phyloP scores from a whole-genome alignment of 2,113 vertebrate species.

The Coptodon rendalli region DNA sequence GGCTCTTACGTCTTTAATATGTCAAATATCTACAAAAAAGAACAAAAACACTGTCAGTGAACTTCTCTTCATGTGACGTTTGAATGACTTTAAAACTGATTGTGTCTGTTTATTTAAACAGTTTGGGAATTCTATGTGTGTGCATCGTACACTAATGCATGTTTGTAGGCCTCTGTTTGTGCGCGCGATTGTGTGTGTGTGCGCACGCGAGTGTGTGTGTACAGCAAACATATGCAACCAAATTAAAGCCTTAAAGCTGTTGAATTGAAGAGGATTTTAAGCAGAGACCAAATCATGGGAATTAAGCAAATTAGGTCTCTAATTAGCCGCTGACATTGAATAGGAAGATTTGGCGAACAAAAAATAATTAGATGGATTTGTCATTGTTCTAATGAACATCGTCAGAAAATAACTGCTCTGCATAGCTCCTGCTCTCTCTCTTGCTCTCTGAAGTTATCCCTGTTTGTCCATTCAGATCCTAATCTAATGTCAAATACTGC shows the following conservation, averaged over 20 bases:
- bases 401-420: constrained; percentile 11
- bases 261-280: constrained; percentile 76
- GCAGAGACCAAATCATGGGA: constrained; percentile 66
- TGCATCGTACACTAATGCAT: neutral
- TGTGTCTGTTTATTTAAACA: neutral
- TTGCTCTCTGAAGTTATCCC: constrained; percentile 1
- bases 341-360: constrained; percentile 65
- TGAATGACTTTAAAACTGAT: neutral
- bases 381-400: constrained; percentile 57
- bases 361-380: constrained; percentile 71
- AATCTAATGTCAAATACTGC: constrained; percentile 55
- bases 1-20: neutral
- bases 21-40: neutral
- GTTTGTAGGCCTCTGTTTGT: neutral
- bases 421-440: neutral
- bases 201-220: constrained; percentile 4
- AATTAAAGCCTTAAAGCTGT: constrained; percentile 75
- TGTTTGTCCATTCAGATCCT: constrained; percentile 37
- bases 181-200: neutral
- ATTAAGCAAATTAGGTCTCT: constrained; percentile 75
- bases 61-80: neutral
- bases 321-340: constrained; percentile 67
- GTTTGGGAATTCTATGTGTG: neutral
- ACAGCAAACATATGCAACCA: constrained; percentile 71
- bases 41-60: neutral